phyloP scores from a whole-genome alignment of 1,140 invertebrate genomes.

The Drosophila mauritiana region DNA sequence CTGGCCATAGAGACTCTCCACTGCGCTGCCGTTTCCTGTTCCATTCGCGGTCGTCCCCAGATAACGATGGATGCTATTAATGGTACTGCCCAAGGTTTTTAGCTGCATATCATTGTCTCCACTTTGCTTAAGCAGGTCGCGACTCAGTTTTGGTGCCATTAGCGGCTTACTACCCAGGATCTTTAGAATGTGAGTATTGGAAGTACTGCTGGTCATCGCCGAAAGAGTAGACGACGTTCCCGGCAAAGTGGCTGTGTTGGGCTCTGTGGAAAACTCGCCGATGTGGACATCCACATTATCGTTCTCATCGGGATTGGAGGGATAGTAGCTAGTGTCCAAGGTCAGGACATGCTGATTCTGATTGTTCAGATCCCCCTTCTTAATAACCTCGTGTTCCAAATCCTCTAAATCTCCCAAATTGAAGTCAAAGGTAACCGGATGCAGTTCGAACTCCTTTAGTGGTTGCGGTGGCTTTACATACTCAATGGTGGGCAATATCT shows the following conservation, averaged over 20 bases:
- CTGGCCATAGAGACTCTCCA: slow-evolving; percentile 65
- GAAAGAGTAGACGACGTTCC: slow-evolving; percentile 6
- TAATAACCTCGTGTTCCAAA: slow-evolving; percentile 72
- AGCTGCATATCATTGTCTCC: slow-evolving; percentile 69
- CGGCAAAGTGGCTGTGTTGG: slow-evolving; percentile 32
- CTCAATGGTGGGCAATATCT: slow-evolving; percentile 58
- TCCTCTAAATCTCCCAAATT: slow-evolving; percentile 81
- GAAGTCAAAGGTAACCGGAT: slow-evolving; percentile 81
- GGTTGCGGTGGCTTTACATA: slow-evolving; percentile 69
- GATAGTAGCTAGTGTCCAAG: slow-evolving; percentile 48
- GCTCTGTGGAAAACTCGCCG: slow-evolving; percentile 41
- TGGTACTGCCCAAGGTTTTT: slow-evolving; percentile 65
- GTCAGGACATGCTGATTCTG: slow-evolving; percentile 56
- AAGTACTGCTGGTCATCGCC: slow-evolving; percentile 30
- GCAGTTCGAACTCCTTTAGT: slow-evolving; percentile 74
- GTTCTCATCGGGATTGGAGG: slow-evolving; percentile 56
- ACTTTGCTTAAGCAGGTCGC: slow-evolving; percentile 68
- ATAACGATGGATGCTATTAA: slow-evolving; percentile 74
- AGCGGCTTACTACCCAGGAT: slow-evolving; percentile 65
- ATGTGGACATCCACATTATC: slow-evolving; percentile 65
- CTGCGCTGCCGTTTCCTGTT: slow-evolving; percentile 43
- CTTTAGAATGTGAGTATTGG: slow-evolving; percentile 74
- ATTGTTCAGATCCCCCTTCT: slow-evolving; percentile 68
- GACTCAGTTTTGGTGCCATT: slow-evolving; percentile 55
- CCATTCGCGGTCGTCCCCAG: slow-evolving; percentile 38